Evolutionary conservation across 2,797 vertebrate genomes (phyloP), one percentile per base, ranked within the genome.

Genomic region (Diplodus sargus): DNA sequence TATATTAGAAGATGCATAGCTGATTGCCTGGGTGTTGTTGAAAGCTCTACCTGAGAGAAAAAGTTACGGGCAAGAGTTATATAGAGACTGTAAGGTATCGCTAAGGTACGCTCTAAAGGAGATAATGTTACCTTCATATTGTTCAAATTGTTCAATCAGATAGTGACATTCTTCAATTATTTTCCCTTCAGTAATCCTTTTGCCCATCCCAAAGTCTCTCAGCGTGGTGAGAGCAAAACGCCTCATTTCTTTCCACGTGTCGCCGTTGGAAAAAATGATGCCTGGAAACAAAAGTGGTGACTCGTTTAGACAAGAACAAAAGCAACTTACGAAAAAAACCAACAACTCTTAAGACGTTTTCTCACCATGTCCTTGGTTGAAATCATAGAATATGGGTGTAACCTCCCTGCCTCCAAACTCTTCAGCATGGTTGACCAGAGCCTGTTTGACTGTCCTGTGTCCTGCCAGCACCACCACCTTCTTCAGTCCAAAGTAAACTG

Each of bases 191-290:
- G 49, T 89, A 2, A 78, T 48, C 69, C 23, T 92, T 76, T 88
- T 94, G 45, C 94, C 93, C 93, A 94, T 94, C 56, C 93, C 91
- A 81, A 94, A 92, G 23, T 94, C 91, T 59, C 75, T 91, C 15
- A 95, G 83, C 1, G 77, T 94, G 0, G 66, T 71, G 1, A 94
- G 15, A 18, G 91, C 75, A 59, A 95, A 95, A n/a, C 90, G 85
- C 25, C 92, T 92, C 91, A 94, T 93, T 85, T 93, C 90, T 70
- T 83, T 94, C 94, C 93, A 95, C 0, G 51, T 75, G 1, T 94
- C 80, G 1, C 93, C 93, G 54, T 93, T 94, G 6, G 90, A 49
- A 81, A 95, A 92, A 0, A 92, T 0, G 28, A 95, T 87, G 0
- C 94, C 94, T 94, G 16, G 4, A 70, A 64, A 64, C 18, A 70